Evolutionary conservation across 35 echinoderm and acorn worm species (phyloP), one percentile per base, ranked within the genome.

Genomic region (Holothuria glaberrima): DNA sequence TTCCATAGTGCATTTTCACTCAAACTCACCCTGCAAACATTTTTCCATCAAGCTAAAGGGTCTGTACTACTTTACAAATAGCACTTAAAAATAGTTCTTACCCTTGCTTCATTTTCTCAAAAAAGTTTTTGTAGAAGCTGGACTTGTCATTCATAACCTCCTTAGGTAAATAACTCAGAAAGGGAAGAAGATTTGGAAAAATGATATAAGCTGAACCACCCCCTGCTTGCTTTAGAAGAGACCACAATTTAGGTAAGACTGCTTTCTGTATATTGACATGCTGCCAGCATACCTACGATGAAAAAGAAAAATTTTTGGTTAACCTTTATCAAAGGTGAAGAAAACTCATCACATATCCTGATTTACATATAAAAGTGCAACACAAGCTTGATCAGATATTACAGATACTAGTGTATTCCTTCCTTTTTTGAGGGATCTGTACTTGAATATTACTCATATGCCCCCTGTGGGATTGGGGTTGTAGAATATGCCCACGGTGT

Each of bases 231-330:
- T 90, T 81, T 25, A 98, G 59, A 7, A 98, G 58, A 24, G 83
- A 85, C 96, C 96, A 98, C 9, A 98, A 71, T 83, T 99, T 99
- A 0, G 97, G 97, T 24, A 95, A 94, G 67, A 99, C 71, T 6
- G 97, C 93, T 58, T 99, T 99, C 61, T 88, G 66, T 24, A 90
- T 54, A 50, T 91, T 99, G 0, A 99, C 93, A 91, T 95, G 91
- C 14, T 34, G 69, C 97, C 97, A 99, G 77, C 97, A 99, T 46
- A 58, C 63, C 97, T 98, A 44, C 20, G 20, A 29, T 60, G 13
- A 4, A 70, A 70, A 71, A 45, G 30, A 71, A 71, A 22, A 0
- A 84, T 61, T 63, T 29, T 24, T 10, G 9, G 22, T 29, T 30
- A 45, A 78, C 24, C 21, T 69, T 69, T 29, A 30, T 27, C 25